Evolutionary conservation across 2,888 invertebrate species (phyloP), one percentile per base, ranked within the genome.

Genomic region (Oscheius sp.): DNA sequence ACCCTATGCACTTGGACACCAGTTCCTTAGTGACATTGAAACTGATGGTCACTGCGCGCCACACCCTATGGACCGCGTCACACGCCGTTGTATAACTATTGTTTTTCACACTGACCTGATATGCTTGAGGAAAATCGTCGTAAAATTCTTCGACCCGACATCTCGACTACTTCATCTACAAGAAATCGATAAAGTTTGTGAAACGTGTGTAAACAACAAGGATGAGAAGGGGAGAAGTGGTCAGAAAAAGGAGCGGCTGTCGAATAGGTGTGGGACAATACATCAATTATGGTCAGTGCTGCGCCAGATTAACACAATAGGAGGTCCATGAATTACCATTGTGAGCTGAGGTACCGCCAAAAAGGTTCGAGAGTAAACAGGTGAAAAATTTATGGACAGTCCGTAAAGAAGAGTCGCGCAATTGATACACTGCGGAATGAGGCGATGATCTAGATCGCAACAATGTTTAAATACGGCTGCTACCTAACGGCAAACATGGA

Each of bases 81-180:
- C 42, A 42, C 42, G 42, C 42, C 42, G 42, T 42, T 42, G 42
- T 42, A 42, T 42, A 42, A 42, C 42, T 42, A 42, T 42, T 42
- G 42, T 62, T 62, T 42, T 21, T 42, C 21, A 13, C 10, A 65
- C 50, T 53, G 50, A 83, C 83, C 83, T 74, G 82, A 81, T 55
- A 83, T 79, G 73, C 79, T 79, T 0, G 81, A 79, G 2, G 84
- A 84, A 72, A 84, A 84, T 29, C 80, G 71, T 7, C 82, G 71
- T 0, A 84, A 60, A 21, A 82, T 71, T 74, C 76, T 77, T 70
- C 74, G 63, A 42, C 81, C 77, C 0, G 77, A 75, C 80, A 80
- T 80, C 29, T 50, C 62, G 7, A 47, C 53, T 51, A 72, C 50
- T 58, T 70, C 70, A 70, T 70, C 70, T 70, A 47, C 4, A 58